phyloP scores from a whole-genome alignment of 2,888 invertebrate species.

The Drosophila yooni region DNA sequence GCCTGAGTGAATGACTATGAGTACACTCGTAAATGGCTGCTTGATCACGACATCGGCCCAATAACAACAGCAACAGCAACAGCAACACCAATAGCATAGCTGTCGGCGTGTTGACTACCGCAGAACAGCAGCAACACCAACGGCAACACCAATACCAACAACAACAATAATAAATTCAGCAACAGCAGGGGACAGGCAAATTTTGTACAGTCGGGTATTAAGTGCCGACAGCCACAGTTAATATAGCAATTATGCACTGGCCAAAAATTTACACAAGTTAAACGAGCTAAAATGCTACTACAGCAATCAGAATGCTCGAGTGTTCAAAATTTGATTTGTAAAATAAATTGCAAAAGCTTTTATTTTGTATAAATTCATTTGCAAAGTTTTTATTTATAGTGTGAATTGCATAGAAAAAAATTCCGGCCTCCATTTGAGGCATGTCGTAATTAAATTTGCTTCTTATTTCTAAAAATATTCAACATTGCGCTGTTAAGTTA shows the following conservation, averaged over 20 bases:
- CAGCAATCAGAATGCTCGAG: not conserved
- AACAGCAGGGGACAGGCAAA: constrained; percentile 18
- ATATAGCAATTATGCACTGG: constrained; percentile 64
- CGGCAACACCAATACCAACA: not conserved
- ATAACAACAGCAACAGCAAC: constrained; percentile 39
- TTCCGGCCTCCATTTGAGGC: not conserved
- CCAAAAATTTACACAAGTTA: constrained; percentile 14
- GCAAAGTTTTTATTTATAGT: not conserved
- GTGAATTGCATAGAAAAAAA: not conserved
- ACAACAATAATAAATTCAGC: not conserved
- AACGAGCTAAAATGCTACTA: not conserved
- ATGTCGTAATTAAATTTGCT: not conserved
- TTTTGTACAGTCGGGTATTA: constrained; percentile 33
- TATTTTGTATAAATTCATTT: not conserved
- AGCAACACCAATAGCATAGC: constrained; percentile 31
- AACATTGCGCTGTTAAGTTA: not conserved
- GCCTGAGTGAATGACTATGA: constrained; percentile 47
- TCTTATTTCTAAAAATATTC: not conserved
- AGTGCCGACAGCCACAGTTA: constrained; percentile 32
- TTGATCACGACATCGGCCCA: constrained; percentile 61
- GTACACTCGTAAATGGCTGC: constrained; percentile 43
- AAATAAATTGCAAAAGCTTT: not conserved
- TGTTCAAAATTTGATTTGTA: not conserved
- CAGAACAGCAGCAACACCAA: constrained; percentile 26
- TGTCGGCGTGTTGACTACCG: constrained; percentile 42